A percentile compares a stretch with the other conserved stretches of the same genome.
Conservation (phyloP, 2,888 invertebrate genomes). For the Hedya salicella region DNA sequence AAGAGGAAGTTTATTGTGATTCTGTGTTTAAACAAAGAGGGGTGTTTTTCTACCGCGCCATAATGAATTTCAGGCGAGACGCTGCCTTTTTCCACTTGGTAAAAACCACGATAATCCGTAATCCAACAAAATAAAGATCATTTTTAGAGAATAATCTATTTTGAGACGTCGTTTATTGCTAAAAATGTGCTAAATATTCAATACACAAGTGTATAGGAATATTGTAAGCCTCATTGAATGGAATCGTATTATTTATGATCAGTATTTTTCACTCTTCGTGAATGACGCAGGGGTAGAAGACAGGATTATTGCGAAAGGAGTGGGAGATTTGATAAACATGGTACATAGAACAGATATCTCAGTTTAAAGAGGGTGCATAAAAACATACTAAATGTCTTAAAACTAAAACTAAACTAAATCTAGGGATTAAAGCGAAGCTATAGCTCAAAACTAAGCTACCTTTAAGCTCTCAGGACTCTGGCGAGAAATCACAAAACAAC, state of each 20-base stretch:
- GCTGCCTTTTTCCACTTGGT: slow-evolving; percentile 64
- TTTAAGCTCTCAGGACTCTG: no score
- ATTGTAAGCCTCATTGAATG: slow-evolving; percentile 81
- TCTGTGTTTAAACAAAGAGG: slow-evolving; percentile 81
- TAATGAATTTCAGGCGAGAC: slow-evolving; percentile 73
- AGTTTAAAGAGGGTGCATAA: no score
- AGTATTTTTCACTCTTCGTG: slow-evolving; percentile 7
- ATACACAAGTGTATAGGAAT: slow-evolving; percentile 59
- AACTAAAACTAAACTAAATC: no score
- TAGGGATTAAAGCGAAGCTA: no score
- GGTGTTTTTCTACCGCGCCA: slow-evolving; percentile 70
- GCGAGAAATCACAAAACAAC: no score
- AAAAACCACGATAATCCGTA: neutral
- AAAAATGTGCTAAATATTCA: slow-evolving; percentile 72
- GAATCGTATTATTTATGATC: slow-evolving; percentile 74
- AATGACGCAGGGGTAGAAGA: no score
- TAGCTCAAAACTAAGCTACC: no score
- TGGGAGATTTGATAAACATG: no score
- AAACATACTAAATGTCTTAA: no score
- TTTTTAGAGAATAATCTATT: slow-evolving; percentile 1
- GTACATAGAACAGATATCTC: no score
- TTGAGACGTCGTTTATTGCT: neutral
- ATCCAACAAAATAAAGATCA: neutral
- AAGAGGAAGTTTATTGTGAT: slow-evolving; percentile 80
- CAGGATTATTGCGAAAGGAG: no score